Base-by-base conservation (phyloP, 2,888 invertebrate genomes). In the Platycheirus rosarum region DNA sequence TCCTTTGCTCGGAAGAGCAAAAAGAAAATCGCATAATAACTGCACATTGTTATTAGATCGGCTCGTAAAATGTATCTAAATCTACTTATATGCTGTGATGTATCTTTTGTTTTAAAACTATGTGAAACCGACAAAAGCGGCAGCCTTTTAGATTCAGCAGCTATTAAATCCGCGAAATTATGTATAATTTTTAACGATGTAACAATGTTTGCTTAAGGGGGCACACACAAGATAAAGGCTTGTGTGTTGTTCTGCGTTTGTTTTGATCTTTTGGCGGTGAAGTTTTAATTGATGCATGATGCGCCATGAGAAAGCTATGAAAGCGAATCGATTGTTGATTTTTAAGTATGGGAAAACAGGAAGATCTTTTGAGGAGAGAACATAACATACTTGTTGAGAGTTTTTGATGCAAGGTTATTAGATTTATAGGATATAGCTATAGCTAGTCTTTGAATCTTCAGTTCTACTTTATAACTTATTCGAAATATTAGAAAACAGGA, bases 161-260 rank as follows among this genome's bases (percentile, higher is more conserved):
- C 16, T 51, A 69, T 46, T 75, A 80, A 74, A 69, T 46, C 51
- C 44, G 79, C 79, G 18, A 65, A 68, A 57, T 20, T 40, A 40
- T 14, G 32, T 37, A 13, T 1, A 16, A n/a, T 35, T 32, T 32
- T 32, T 80, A 48, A 80, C 75, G 80, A 80, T 65, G 75, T 80
- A 76, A 76, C 80, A 80, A 60, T 68, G 75, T 80, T 75, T 80
- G 70, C 16, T 75, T 76, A 66, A 37, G 18, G 63, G 75, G 75
- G 65, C 70, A 42, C 74, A 80, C 80, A 75, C 66, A 80, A 76
- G 80, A 76, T 76, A 75, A 53, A 66, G 63, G 60, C 65, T 70
- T 80, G 80, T 75, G 80, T 80, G 75, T 75, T 80, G 51, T 75
- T 70, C 57, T 80, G 80, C 80, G 75, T 80, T 80, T 53, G 80